Percentiles rank a stretch among this genome's conserved stretches.
Evolutionary conservation across 2,113 vertebrate species (phyloP).

Genomic region (Psittacara wagleri): DNA sequence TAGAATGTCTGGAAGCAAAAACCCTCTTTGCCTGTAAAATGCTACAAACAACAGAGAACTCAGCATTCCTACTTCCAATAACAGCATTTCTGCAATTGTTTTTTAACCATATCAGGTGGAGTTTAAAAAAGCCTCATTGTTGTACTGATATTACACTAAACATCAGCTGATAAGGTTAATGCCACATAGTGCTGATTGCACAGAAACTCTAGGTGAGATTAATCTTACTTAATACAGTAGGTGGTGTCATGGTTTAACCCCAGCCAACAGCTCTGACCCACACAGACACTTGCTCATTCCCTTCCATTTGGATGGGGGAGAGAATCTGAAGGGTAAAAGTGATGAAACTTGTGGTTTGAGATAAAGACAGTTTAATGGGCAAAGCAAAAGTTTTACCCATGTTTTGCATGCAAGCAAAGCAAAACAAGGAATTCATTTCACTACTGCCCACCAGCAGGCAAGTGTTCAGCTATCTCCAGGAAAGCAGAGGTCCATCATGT

Average conservation of each 20-base stretch:
- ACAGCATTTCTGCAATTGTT: not conserved
- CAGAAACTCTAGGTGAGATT: not conserved
- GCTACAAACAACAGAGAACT: not conserved
- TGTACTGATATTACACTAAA: not conserved
- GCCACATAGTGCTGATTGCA: not conserved
- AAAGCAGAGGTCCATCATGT: fast-evolving
- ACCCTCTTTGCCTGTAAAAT: not conserved
- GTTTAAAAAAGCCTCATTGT: not conserved
- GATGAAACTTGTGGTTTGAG: not conserved
- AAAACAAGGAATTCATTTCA: not conserved
- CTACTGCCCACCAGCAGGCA: not conserved
- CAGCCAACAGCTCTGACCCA: not conserved
- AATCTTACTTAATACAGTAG: not conserved
- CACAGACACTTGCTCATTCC: fast-evolving
- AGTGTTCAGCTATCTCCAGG: not conserved
- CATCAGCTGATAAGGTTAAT: not conserved
- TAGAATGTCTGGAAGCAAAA: not conserved
- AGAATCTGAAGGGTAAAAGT: not conserved
- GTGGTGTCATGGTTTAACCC: not conserved
- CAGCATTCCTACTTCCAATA: not conserved
- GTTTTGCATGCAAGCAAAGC: not conserved
- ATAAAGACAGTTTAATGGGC: not conserved
- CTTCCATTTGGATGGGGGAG: fast-evolving
- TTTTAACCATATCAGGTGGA: not conserved
- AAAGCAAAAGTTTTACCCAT: not conserved